Base-by-base conservation (phyloP, 2,888 invertebrate genomes). In the Heterodera filipjevi region DNA sequence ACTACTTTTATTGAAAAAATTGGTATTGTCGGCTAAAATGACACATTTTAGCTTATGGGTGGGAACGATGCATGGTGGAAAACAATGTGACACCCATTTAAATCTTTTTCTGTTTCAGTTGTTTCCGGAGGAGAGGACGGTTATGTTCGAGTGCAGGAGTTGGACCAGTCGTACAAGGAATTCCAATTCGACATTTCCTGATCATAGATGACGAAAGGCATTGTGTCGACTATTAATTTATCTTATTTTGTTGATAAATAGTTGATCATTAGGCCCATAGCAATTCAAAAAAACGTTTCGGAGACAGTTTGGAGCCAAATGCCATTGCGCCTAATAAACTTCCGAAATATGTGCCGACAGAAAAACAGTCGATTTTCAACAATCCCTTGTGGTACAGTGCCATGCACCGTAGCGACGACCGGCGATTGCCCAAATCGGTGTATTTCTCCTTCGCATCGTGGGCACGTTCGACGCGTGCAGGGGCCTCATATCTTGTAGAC, bases 51-150 rank as follows among this genome's bases (percentile, higher is more conserved):
- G n/a, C n/a, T n/a, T n/a, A n/a, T n/a, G n/a, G n/a, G n/a, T n/a
- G n/a, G n/a, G n/a, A n/a, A n/a, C n/a, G n/a, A n/a, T n/a, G n/a
- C n/a, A n/a, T n/a, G n/a, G n/a, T n/a, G n/a, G n/a, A n/a, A 35
- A 35, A 68, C 16, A 22, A 68, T 33, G 44, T 30, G 5, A 70
- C 3, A 22, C n/a, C 6, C n/a, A 27, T 27, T 71, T 46, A 32
- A n/a, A 39, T 39, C 39, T 39, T 39, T 59, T 27, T 32, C 14
- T 22, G 32, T 30, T 77, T 44, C 39, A 71, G 78, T 95, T 90
- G 94, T 95, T 79, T 95, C 96, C 76, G 99, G 99, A 35, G 98
- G 97, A 89, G 99, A 99, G 91, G 99, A 99, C 90, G 99, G 99
- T 92, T 97, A 95, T 90, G 94, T 98, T 71, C 92, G 98, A 88